Conservation (phyloP, 2,888 invertebrate species). For the Chrysodeixis includens region DNA sequence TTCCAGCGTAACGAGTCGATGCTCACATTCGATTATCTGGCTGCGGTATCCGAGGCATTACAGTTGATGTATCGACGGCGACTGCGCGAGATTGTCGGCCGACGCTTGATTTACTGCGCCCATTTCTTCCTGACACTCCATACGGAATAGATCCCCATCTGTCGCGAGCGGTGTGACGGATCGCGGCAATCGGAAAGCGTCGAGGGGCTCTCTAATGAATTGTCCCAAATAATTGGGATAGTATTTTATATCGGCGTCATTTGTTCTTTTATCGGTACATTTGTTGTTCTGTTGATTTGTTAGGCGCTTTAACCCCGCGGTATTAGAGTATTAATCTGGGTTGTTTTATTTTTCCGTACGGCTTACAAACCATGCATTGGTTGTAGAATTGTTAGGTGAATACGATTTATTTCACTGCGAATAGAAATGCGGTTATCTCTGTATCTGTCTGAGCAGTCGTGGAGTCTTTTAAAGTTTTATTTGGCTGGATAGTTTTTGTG, state of each 20-base stretch:
- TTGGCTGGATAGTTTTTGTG: constrained; percentile 60
- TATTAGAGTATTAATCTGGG: constrained; percentile 73
- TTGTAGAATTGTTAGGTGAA: constrained; percentile 41
- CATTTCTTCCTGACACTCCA: constrained; percentile 87
- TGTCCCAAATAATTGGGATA: constrained; percentile 89
- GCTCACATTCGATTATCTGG: constrained; percentile 89
- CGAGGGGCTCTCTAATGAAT: constrained; percentile 87
- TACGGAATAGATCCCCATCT: constrained; percentile 85
- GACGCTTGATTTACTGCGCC: constrained; percentile 85
- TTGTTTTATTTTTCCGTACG: constrained; percentile 60
- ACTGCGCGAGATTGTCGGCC: constrained; percentile 87
- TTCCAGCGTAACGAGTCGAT: constrained; percentile 88
- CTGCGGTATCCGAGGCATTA: constrained; percentile 88
- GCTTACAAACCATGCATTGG: constrained; percentile 43
- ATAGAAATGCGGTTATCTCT: constrained; percentile 55
- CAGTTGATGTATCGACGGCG: constrained; percentile 88
- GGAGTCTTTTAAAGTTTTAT: constrained; percentile 55
- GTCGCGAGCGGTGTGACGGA: constrained; percentile 84
- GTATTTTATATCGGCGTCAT: constrained; percentile 87
- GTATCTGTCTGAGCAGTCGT: constrained; percentile 54
- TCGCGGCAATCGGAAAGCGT: constrained; percentile 83
- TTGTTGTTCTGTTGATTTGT: constrained; percentile 86
- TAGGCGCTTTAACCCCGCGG: constrained; percentile 79
- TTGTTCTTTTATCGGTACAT: constrained; percentile 86
- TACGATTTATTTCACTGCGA: constrained; percentile 47